Base-by-base conservation (phyloP, 2,797 vertebrate species). In the Micropoecilia bifurca region DNA sequence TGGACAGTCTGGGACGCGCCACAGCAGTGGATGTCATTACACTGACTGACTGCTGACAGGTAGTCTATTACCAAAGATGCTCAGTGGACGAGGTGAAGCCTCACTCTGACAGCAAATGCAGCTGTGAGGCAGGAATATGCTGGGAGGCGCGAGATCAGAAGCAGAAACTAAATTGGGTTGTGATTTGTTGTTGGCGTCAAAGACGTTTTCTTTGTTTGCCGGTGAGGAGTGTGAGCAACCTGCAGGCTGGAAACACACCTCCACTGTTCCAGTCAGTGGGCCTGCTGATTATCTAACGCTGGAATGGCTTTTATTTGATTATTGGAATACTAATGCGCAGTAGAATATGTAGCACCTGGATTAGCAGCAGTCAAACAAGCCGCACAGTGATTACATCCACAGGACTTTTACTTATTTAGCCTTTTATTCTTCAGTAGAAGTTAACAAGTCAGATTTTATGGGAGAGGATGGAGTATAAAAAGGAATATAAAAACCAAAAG, bases 41-140 rank as follows among this genome's bases (percentile, higher is more conserved):
- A 74, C 88, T 89, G 91, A 93, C 92, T 90, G 92, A 88, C 87
- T 89, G 87, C 88, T 93, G 93, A 93, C 93, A 92, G 91, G 82
- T 80, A 89, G 90, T 90, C 91, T 88, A 94, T 94, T 93, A 94
- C 85, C 87, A 80, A 82, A 71, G 86, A 92, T 79, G 88, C 87
- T 85, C 83, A 20, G 83, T 71, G 86, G 86, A 83, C 30, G 77
- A 80, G 77, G 89, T 66, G 14, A 80, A 87, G 74, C 50, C 78
- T 80, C 45, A 13, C 48, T 9, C 71, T 79, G 89, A 88, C 89
- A 92, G 85, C 81, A 92, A 90, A 90, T 87, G 86, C 89, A 84
- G 46, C 63, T 30, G 80, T 79, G 82, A 79, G 73, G 69, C 77
- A 28, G 77, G 75, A 80, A 76, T 74, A 80, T 9, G 43, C 75